phyloP scores from a whole-genome alignment of 2,113 vertebrate species.

The Pseudorectes ferrugineus region DNA sequence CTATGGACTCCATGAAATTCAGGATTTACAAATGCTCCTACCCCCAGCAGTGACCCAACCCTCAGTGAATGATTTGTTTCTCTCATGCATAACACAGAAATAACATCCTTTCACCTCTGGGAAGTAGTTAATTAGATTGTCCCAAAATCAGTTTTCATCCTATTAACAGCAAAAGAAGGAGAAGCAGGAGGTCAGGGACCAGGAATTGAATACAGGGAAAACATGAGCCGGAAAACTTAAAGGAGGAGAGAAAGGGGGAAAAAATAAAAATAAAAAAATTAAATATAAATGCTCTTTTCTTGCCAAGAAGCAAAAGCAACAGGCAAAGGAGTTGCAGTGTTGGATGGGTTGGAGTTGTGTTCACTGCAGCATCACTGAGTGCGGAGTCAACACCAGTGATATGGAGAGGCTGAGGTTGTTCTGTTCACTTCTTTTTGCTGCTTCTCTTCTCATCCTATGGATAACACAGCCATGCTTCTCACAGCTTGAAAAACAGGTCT shows the following conservation, averaged over 20 bases:
- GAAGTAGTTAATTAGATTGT: neutral
- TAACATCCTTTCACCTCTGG: neutral
- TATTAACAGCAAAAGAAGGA: neutral
- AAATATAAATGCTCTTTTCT: neutral
- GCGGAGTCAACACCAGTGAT: neutral
- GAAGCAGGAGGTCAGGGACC: neutral
- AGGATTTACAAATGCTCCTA: neutral
- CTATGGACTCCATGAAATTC: neutral
- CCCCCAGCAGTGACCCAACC: neutral
- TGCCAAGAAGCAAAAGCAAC: neutral
- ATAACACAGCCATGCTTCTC: neutral
- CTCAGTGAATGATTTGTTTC: neutral
- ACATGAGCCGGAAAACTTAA: neutral
- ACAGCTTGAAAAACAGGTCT: neutral
- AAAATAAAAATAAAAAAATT: neutral
- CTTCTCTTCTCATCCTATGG: neutral
- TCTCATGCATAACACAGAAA: neutral
- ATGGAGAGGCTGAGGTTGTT: neutral
- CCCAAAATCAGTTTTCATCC: neutral
- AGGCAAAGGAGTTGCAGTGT: neutral
- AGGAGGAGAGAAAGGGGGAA: neutral
- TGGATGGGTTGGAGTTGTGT: neutral
- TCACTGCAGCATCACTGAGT: neutral
- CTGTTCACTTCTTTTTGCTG: neutral
- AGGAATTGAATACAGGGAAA: neutral